Percentiles rank a stretch among this genome's conserved stretches.
These are phyloP conservation scores for Pterophyllum scalare DNA, from an alignment of 2,113 vertebrate species.

Conservation along the genomic window DNA sequence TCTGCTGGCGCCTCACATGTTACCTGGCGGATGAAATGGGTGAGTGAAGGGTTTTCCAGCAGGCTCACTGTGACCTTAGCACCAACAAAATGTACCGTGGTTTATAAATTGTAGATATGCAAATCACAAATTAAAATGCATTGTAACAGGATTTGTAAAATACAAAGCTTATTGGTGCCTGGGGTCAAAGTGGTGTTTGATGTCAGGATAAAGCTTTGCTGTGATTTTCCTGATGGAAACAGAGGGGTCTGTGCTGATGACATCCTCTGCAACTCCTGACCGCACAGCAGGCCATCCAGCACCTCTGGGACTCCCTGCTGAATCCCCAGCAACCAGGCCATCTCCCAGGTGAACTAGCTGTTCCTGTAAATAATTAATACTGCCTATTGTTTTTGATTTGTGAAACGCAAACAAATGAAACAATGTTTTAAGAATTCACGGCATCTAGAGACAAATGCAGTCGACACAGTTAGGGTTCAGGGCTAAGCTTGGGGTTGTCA, in stretches of 20 bases:
- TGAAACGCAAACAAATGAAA: background rate
- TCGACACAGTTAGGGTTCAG: too few species aligned
- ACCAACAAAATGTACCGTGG: too few species aligned
- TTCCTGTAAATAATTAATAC: background rate
- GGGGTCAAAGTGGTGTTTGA: background rate
- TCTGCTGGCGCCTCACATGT: background rate
- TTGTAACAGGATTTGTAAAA: background rate
- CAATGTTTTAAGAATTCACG: background rate
- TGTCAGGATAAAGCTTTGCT: background rate
- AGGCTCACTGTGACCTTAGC: too few species aligned
- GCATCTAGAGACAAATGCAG: too few species aligned
- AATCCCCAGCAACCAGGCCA: background rate
- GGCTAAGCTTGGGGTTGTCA: background rate
- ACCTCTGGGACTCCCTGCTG: background rate
- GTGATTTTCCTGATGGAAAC: background rate
- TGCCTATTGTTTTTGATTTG: background rate
- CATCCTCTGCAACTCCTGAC: constrained; percentile 3
- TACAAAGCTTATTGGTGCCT: background rate
- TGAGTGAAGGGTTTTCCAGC: background rate
- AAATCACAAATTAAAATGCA: background rate
- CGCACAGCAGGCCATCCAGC: background rate
- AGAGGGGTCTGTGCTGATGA: background rate
- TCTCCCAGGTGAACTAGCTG: background rate
- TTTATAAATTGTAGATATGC: background rate
- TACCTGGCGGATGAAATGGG: background rate